phyloP scores from a whole-genome alignment of 2,113 vertebrate species.

The Plotosus lineatus region DNA sequence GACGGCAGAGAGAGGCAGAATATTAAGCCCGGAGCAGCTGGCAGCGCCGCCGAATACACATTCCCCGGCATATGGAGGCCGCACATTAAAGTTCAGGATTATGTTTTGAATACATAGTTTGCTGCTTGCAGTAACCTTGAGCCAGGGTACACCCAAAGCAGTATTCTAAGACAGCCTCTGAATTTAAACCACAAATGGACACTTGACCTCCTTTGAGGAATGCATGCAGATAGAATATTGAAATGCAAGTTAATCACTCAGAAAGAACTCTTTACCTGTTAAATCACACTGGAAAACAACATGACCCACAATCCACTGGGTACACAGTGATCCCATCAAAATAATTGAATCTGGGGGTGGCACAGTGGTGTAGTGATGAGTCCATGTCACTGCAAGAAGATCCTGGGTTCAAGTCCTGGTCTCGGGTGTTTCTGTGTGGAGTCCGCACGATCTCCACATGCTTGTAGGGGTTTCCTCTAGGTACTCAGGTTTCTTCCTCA shows the following conservation, averaged over 20 bases:
- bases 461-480: too few species aligned
- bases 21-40: conserved; percentile 58
- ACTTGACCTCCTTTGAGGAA: not conserved
- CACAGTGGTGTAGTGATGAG: too few species aligned
- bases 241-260: not conserved
- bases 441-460: too few species aligned
- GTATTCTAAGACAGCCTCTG: not conserved
- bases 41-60: conserved; percentile 43
- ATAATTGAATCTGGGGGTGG: too few species aligned
- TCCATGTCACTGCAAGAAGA: too few species aligned
- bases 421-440: too few species aligned
- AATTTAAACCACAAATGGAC: conserved; percentile 2
- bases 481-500: too few species aligned
- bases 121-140: conserved; percentile 59
- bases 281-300: not conserved
- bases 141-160: conserved; percentile 28
- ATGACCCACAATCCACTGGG: not conserved
- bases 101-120: conserved; percentile 54
- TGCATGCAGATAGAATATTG: not conserved
- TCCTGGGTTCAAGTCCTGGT: too few species aligned
- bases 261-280: not conserved
- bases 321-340: conserved; percentile 1
- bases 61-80: conserved; percentile 57
- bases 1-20: conserved; percentile 57
- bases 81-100: conserved; percentile 53